phyloP scores from a whole-genome alignment of 2,797 vertebrate genomes.

The Leptodactylus fallax region DNA sequence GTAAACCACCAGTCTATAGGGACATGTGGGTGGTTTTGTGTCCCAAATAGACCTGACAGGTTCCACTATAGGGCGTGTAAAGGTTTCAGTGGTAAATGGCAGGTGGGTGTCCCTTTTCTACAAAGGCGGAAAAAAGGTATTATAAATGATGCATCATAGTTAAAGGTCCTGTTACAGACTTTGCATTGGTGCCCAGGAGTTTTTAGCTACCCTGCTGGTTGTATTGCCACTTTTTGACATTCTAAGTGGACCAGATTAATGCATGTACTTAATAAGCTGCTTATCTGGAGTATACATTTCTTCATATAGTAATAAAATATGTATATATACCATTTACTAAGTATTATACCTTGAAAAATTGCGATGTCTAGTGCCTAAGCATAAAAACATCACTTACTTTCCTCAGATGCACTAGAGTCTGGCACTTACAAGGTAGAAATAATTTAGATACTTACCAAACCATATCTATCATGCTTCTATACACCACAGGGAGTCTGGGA shows the following conservation, averaged over 20 bases:
- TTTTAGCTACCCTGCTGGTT: not conserved
- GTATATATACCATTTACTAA: not conserved
- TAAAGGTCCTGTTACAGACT: not conserved
- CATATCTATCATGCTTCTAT: not conserved
- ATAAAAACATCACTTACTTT: not conserved
- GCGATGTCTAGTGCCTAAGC: not conserved
- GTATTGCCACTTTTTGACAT: not conserved
- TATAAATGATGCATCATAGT: not conserved
- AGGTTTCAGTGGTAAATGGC: too few species aligned
- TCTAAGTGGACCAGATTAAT: not conserved
- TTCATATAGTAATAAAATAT: not conserved
- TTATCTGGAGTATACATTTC: not conserved
- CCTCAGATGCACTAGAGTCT: not conserved
- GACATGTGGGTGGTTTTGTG: too few species aligned
- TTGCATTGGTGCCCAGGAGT: not conserved
- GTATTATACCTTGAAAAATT: not conserved
- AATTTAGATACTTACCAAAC: slow-evolving; percentile 8
- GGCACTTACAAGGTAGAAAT: not conserved
- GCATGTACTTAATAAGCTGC: not conserved
- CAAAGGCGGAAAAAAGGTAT: not conserved
- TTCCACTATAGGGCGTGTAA: too few species aligned
- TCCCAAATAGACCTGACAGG: too few species aligned
- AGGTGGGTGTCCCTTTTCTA: not conserved
- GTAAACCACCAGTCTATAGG: too few species aligned
- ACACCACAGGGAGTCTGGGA: not conserved